Percentiles rank a stretch among this genome's conserved stretches.
Evolutionary conservation across 2,797 vertebrate genomes (phyloP).

Genomic region (Pampus argenteus): DNA sequence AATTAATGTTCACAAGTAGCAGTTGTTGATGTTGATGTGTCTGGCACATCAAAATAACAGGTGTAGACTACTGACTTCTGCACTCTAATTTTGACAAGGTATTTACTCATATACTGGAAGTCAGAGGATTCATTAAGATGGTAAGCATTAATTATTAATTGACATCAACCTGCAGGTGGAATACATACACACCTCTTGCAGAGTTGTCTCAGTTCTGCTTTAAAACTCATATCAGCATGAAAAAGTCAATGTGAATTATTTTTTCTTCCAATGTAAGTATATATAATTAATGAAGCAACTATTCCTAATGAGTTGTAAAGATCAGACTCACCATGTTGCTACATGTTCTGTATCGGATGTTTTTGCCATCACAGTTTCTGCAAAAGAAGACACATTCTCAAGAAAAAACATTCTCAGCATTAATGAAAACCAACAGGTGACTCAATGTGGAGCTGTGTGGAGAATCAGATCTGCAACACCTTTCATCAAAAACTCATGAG

Average conservation of each 20-base stretch:
- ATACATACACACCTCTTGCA: too few species aligned
- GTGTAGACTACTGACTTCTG: too few species aligned
- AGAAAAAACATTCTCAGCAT: conserved; percentile 32
- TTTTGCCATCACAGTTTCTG: conserved; percentile 94
- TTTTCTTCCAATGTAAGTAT: background rate
- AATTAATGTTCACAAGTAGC: too few species aligned
- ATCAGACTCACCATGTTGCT: conserved; percentile 85
- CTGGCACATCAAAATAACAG: background rate
- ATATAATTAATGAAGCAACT: background rate
- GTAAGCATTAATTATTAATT: background rate
- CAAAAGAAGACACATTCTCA: conserved; percentile 61
- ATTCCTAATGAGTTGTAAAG: background rate
- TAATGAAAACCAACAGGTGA: conserved; percentile 42
- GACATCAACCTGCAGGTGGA: too few species aligned
- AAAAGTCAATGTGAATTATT: background rate
- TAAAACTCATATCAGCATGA: background rate
- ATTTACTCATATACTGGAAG: background rate
- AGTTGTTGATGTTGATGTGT: too few species aligned
- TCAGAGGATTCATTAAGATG: background rate
- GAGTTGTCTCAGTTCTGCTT: background rate
- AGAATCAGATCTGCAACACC: too few species aligned
- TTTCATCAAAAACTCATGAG: too few species aligned
- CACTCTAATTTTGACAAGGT: background rate
- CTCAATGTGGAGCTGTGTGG: too few species aligned
- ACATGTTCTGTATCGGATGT: conserved; percentile 95